Conservation (phyloP, 2,888 invertebrate species). For the Criorhina ranunculi region DNA sequence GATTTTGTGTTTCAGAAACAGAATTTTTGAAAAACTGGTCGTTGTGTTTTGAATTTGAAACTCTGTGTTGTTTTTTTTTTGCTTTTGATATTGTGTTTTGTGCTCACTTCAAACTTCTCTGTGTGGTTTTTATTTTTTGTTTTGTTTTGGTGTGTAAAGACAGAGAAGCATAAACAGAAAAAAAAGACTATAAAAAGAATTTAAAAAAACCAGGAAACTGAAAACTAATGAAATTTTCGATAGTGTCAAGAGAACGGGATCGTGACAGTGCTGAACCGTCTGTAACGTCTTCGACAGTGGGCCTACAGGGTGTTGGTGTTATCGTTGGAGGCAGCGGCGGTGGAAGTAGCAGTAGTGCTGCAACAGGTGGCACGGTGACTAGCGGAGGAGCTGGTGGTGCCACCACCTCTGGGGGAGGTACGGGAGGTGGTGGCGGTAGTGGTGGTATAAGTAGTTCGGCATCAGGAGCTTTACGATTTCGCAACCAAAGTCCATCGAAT, state of each 20-base stretch:
- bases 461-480: slow-evolving; percentile 81
- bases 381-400: slow-evolving; percentile 70
- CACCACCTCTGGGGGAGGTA: slow-evolving; percentile 78
- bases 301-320: slow-evolving; percentile 74
- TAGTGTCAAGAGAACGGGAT: slow-evolving; percentile 84
- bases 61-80: slow-evolving; percentile 40
- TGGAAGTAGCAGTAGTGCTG: slow-evolving; percentile 79
- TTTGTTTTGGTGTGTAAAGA: slow-evolving; percentile 49
- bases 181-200: slow-evolving; percentile 53
- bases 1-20: slow-evolving; percentile 30
- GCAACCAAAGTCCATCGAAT: slow-evolving; percentile 84
- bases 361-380: slow-evolving; percentile 80
- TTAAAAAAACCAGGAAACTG: slow-evolving; percentile 46
- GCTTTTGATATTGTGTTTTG: slow-evolving; percentile 65
- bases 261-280: slow-evolving; percentile 77
- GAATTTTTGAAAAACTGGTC: slow-evolving; percentile 4
- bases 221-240: slow-evolving; percentile 77
- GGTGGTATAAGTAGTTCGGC: slow-evolving; percentile 65
- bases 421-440: slow-evolving; percentile 78
- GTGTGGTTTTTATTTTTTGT: slow-evolving; percentile 38
- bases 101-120: slow-evolving; percentile 30
- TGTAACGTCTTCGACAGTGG: slow-evolving; percentile 51
- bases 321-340: slow-evolving; percentile 79
- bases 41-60: slow-evolving; percentile 21
- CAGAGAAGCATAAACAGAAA: slow-evolving; percentile 47